Percentiles rank a stretch among this genome's conserved stretches.
phyloP scores from a whole-genome alignment of 1,140 invertebrate species.

The Trissolcus basalis region DNA sequence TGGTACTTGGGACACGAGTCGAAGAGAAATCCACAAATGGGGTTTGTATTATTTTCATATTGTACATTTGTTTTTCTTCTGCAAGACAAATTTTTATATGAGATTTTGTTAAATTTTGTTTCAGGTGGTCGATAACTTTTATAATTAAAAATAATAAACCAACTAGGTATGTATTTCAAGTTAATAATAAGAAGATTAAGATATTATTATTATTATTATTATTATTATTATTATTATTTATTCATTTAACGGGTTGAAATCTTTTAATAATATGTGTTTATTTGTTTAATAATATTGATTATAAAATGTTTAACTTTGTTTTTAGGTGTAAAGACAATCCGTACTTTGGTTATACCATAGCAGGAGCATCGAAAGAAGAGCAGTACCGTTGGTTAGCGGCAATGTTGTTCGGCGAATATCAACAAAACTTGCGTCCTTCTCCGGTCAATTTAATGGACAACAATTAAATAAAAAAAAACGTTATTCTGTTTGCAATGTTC shows the following conservation, averaged over 20 bases:
- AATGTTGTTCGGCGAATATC: slow-evolving; percentile 83
- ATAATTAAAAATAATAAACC: slow-evolving; percentile 82
- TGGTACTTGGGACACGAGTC: slow-evolving; percentile 90
- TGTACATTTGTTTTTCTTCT: neutral
- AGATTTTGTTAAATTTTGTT: slow-evolving; percentile 51
- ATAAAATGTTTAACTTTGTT: slow-evolving; percentile 47
- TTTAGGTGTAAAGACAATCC: slow-evolving; percentile 83
- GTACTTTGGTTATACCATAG: slow-evolving; percentile 86
- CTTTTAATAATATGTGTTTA: too few relatives aligned
- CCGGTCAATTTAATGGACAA: slow-evolving; percentile 71
- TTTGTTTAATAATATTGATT: slow-evolving; percentile 20
- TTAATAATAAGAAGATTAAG: too few relatives aligned
- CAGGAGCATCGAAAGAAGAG: slow-evolving; percentile 83
- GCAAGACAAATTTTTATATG: too few relatives aligned
- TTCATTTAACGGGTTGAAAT: too few relatives aligned
- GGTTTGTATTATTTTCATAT: slow-evolving; percentile 67
- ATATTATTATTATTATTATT: too few relatives aligned
- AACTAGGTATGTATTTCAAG: slow-evolving; percentile 76
- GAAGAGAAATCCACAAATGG: slow-evolving; percentile 86
- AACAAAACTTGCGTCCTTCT: slow-evolving; percentile 69
- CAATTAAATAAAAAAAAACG: too few relatives aligned
- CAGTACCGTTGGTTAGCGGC: slow-evolving; percentile 85
- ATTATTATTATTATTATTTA: too few relatives aligned
- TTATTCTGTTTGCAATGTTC: too few relatives aligned
- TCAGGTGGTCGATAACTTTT: slow-evolving; percentile 86